Conservation (phyloP, 2,797 vertebrate species). For the Podarcis lilfordi region DNA sequence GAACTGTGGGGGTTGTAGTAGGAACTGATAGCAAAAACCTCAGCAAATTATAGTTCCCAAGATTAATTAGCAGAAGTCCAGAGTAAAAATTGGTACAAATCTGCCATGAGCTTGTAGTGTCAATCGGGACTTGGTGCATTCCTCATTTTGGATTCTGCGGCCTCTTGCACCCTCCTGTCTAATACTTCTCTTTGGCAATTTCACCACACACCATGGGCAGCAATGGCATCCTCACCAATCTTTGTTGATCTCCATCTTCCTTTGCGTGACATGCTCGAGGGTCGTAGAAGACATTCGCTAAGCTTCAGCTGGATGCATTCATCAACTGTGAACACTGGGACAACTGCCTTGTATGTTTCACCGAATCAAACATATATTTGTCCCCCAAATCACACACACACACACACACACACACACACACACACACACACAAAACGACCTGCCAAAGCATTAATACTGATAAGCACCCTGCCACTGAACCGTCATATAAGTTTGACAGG, state of each 20-base stretch:
- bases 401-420: slow-evolving; percentile 45
- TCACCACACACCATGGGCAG: slow-evolving; percentile 75
- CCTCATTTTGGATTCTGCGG: slow-evolving; percentile 40
- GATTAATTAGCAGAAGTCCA: background rate
- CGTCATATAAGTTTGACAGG: background rate
- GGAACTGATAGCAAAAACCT: background rate
- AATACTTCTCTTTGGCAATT: slow-evolving; percentile 77
- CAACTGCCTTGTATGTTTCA: slow-evolving; percentile 57
- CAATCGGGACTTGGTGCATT: slow-evolving; percentile 29
- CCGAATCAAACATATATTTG: slow-evolving; percentile 57
- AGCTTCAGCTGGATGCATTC: slow-evolving; percentile 52
- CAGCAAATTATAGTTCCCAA: background rate
- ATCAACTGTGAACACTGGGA: slow-evolving; percentile 64
- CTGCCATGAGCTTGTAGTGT: background rate
- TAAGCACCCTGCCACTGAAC: slow-evolving; percentile 53
- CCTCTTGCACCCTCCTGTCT: slow-evolving; percentile 42
- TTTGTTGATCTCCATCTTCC: slow-evolving; percentile 48
- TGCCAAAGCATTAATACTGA: slow-evolving; percentile 57
- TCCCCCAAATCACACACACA: slow-evolving; percentile 21
- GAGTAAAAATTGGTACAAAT: background rate
- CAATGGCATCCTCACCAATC: slow-evolving; percentile 52
- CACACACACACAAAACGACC: slow-evolving; percentile 59
- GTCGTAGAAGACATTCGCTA: slow-evolving; percentile 55
- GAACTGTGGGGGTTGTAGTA: background rate
- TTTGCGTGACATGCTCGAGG: slow-evolving; percentile 36